Base-by-base conservation (phyloP, 2,888 invertebrate species). In the Drosophila niveifrons region DNA sequence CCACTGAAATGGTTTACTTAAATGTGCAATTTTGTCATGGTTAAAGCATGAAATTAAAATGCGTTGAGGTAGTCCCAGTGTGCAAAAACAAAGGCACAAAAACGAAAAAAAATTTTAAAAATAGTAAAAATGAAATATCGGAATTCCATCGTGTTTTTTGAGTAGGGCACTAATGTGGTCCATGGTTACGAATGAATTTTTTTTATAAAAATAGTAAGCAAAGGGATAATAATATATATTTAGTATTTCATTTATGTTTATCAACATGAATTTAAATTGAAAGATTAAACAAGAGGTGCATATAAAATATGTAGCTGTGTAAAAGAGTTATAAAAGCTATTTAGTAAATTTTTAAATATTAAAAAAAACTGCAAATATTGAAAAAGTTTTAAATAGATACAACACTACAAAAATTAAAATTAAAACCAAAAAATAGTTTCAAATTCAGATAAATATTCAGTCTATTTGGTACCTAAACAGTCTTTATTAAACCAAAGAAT, bases 41-140 rank as follows among this genome's bases (percentile, higher is more conserved):
- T 9, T 61, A 55, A 61, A 78, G 53, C 57, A 52, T 65, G 46
- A 50, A 75, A 73, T 61, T 61, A 44, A 7, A 48, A 44, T 10
- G 39, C 10, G 64, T 64, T 51, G 28, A 39, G n/a, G n/a, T n/a
- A 15, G 23, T 23, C 3, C 10, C n/a, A 17, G 9, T 8, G 13
- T 15, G n/a, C 18, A n/a, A n/a, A n/a, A n/a, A n/a, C n/a, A n/a
- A n/a, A n/a, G n/a, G n/a, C n/a, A n/a, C n/a, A n/a, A n/a, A n/a
- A n/a, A n/a, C n/a, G n/a, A n/a, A n/a, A n/a, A n/a, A n/a, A n/a
- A n/a, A n/a, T n/a, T n/a, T n/a, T n/a, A n/a, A n/a, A n/a, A n/a
- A n/a, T n/a, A n/a, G n/a, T 3, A 34, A 10, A 36, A 36, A 36
- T 6, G 11, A n/a, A n/a, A 36, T n/a, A 36, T 11, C 6, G 3